Base-by-base conservation (phyloP, 2,113 vertebrate species). In the Bujurquina vittata region DNA sequence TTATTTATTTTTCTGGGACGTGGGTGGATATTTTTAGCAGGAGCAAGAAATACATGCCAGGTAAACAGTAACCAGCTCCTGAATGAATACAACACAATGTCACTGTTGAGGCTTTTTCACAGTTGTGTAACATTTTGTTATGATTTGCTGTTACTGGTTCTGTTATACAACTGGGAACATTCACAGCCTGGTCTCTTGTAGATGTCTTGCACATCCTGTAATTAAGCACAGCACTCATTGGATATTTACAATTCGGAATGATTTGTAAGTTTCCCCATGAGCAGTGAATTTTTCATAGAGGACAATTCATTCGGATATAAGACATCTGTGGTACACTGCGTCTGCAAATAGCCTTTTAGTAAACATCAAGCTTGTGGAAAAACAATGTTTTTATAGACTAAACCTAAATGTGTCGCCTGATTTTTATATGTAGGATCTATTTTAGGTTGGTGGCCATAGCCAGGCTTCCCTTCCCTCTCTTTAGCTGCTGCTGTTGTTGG, bases 401-500 rank as follows among this genome's bases (percentile, higher is more conserved):
- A 60, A 78, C 67, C 80, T 90, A 92, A 94, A 94, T 88, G 75
- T 87, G 89, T 73, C 83, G 74, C 65, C 88, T 87, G 81, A 85
- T 89, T 90, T 92, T 85, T 93, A 84, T 86, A 89, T 87, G 84
- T 86, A 81, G 77, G 31, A 69, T 56, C 85, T 94, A 91, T 94
- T 93, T 95, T 87, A 55, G 88, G 84, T 84, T 84, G 83, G 88
- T 87, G 89, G 85, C 83, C 86, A 23, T 61, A 86, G 78, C 31
- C 87, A 92, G 91, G 93, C 84, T 93, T 94, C 90, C 92, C 94
- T 91, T 90, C 90, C 79, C 92, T 87, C 87, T 90, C 80, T 87
- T 91, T 90, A 80, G 87, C 77, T 84, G 73, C 79, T 94, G 93
- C 88, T 94, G 88, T 92, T 94, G 93, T 93, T 94, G 94, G 92